Percentiles rank a stretch among this genome's conserved stretches.
These are phyloP conservation scores for Iselma pallidipennis DNA, from an alignment of 2,888 invertebrate genomes.

Conservation along the genomic window DNA sequence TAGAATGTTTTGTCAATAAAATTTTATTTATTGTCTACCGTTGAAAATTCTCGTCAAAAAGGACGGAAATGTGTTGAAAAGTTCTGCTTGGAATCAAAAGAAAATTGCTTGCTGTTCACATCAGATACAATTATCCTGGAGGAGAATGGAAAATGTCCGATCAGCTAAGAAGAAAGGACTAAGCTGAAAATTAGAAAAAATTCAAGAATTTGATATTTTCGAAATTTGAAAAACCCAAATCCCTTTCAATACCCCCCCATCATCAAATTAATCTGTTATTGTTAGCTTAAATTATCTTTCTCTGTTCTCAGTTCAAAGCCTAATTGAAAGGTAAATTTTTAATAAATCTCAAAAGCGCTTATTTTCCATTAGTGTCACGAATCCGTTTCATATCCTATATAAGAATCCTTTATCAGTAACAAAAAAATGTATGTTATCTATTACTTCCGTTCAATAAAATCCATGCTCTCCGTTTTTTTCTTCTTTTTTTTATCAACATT, in stretches of 20 bases:
- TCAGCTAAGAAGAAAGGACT: background rate
- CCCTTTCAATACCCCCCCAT: background rate
- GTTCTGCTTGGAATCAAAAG: background rate
- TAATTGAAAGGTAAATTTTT: background rate
- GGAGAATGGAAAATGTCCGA: background rate
- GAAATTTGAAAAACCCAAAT: background rate
- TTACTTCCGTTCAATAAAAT: no score
- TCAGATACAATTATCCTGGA: conserved; percentile 9
- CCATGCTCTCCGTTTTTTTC: no score
- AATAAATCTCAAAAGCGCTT: background rate
- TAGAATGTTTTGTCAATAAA: conserved; percentile 40
- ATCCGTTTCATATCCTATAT: background rate
- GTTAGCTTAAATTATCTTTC: background rate
- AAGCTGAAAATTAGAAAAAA: background rate
- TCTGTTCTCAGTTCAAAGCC: background rate
- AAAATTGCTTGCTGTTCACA: background rate
- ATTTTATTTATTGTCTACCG: conserved; percentile 9
- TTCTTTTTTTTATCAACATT: no score
- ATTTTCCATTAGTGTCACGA: background rate
- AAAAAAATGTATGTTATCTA: no score
- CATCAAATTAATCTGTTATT: background rate
- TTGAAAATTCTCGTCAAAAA: background rate
- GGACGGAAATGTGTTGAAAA: conserved; percentile 1
- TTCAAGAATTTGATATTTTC: background rate
- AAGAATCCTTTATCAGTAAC: no score